These are phyloP conservation scores for Cervus canadensis DNA, from an alignment of 2,113 vertebrate species.

Conservation along the genomic window DNA sequence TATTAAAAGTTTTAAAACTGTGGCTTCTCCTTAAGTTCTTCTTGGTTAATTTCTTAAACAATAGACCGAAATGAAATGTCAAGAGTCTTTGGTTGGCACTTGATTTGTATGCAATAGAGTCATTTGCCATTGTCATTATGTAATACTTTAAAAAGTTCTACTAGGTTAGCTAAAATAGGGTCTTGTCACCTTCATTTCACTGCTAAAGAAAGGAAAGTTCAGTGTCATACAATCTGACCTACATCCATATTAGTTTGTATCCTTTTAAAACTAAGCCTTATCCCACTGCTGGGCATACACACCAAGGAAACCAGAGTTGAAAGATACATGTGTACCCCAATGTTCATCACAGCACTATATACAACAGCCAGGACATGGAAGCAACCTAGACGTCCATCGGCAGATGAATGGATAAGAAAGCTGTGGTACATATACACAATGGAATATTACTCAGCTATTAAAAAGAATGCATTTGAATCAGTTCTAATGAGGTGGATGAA, in stretches of 20 bases:
- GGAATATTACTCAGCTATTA: not conserved
- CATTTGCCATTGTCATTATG: not conserved
- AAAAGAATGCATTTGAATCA: not conserved
- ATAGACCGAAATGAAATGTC: not conserved
- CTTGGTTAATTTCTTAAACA: not conserved
- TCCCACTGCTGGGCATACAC: not conserved
- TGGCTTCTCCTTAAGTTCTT: not conserved
- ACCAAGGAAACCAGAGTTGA: not conserved
- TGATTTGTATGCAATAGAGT: not conserved
- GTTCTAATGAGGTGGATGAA: not conserved
- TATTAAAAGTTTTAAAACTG: not conserved
- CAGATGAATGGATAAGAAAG: not conserved
- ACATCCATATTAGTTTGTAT: not conserved
- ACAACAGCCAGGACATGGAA: not conserved
- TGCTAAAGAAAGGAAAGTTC: not conserved
- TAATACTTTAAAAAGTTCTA: not conserved
- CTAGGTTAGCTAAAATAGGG: too few species aligned
- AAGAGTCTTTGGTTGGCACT: not conserved
- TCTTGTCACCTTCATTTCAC: not conserved
- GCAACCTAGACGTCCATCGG: not conserved
- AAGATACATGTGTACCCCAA: not conserved
- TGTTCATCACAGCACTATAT: not conserved
- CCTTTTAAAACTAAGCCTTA: not conserved
- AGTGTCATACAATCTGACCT: not conserved
- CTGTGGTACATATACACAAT: not conserved